phyloP scores from a whole-genome alignment of 2,113 vertebrate species.

The Paraplagusia blochii region DNA sequence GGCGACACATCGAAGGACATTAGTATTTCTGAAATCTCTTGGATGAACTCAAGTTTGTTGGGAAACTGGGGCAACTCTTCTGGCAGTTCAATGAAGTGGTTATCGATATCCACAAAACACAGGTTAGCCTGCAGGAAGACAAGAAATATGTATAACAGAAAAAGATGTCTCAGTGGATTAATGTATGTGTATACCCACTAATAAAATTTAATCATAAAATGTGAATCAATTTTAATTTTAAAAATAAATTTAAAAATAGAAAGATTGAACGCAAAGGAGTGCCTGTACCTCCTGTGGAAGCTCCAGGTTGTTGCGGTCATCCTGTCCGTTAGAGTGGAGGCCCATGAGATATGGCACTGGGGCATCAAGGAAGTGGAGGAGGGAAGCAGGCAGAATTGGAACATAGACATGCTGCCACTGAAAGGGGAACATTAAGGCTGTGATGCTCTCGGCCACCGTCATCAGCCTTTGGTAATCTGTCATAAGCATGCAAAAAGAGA shows the following conservation, averaged over 20 bases:
- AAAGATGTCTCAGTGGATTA: too few relatives aligned
- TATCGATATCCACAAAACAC: conserved; percentile 98
- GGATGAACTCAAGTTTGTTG: conserved; percentile 96
- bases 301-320: conserved; percentile 93
- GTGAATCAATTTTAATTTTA: too few relatives aligned
- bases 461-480: conserved; percentile 96
- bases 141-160: neutral
- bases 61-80: conserved; percentile 98
- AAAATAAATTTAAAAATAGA: too few relatives aligned
- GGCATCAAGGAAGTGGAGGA: conserved; percentile 95
- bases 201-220: too few relatives aligned
- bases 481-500: conserved; percentile 11
- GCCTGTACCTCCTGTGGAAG: conserved; percentile 90
- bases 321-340: conserved; percentile 92
- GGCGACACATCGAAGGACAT: conserved; percentile 89
- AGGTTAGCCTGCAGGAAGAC: conserved; percentile 84
- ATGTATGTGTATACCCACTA: too few relatives aligned
- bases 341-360: conserved; percentile 99
- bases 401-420: conserved; percentile 99
- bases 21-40: conserved; percentile 95
- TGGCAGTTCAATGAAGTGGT: conserved; percentile 96
- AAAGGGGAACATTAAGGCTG: conserved; percentile 92
- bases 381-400: conserved; percentile 96
- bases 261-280: too few relatives aligned
- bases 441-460: conserved; percentile 95